phyloP scores from a whole-genome alignment of 2,113 vertebrate species.

The Pelmatolapia mariae region DNA sequence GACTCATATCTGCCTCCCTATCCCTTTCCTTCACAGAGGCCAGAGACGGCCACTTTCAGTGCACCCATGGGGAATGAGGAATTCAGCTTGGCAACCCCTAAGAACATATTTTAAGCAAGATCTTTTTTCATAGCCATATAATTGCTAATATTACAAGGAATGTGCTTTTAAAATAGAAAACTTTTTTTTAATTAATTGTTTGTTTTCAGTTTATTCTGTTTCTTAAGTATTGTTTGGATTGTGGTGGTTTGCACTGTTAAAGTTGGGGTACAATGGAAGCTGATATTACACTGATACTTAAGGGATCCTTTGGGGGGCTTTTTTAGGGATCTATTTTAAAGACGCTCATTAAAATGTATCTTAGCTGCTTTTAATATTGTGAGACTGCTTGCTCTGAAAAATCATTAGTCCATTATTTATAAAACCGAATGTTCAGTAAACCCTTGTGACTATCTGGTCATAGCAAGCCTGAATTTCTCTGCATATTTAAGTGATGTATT shows the following conservation, averaged over 20 bases:
- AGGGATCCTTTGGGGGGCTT: slow-evolving; percentile 10
- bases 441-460: background rate
- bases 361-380: background rate
- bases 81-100: slow-evolving; percentile 58
- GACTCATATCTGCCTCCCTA: slow-evolving; percentile 56
- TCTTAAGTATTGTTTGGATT: slow-evolving; percentile 51
- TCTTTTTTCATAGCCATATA: slow-evolving; percentile 51
- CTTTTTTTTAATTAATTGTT: background rate
- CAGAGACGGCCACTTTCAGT: slow-evolving; percentile 63
- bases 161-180: slow-evolving; percentile 55
- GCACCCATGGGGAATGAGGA: slow-evolving; percentile 60
- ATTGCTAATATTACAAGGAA: slow-evolving; percentile 58
- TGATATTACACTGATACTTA: slow-evolving; percentile 22
- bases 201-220: slow-evolving; percentile 5
- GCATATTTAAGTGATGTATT: background rate
- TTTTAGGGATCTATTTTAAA: slow-evolving; percentile 12
- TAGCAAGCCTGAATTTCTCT: background rate
- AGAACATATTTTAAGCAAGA: slow-evolving; percentile 57
- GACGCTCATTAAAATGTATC: slow-evolving; percentile 13
- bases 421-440: background rate
- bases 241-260: background rate
- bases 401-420: slow-evolving; percentile 16
- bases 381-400: background rate
- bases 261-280: background rate
- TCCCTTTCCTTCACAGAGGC: slow-evolving; percentile 38